A percentile compares a stretch with the other conserved stretches of the same genome.
phyloP scores from a whole-genome alignment of 2,113 vertebrate species.

The Lagenorhynchus albirostris region DNA sequence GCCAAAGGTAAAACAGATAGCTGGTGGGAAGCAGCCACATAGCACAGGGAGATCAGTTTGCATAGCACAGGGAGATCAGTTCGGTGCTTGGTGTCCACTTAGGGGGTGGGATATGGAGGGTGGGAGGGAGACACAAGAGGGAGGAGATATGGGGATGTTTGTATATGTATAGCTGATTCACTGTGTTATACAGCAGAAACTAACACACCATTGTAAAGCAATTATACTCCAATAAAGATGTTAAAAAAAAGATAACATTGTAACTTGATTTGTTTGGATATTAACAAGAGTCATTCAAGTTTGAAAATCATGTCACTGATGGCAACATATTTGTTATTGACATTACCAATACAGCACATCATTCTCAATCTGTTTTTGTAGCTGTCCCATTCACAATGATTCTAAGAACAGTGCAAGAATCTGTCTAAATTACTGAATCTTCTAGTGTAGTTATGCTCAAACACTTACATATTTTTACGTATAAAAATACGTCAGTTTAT shows the following conservation, averaged over 20 bases:
- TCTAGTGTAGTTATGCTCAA: neutral
- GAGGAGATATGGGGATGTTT: too few relatives aligned
- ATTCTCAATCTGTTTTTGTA: neutral
- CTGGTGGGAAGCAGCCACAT: too few relatives aligned
- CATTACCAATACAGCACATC: neutral
- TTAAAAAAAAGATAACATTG: neutral
- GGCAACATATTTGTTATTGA: neutral
- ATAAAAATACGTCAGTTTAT: neutral
- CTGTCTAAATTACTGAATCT: neutral
- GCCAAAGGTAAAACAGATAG: too few relatives aligned
- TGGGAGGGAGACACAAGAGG: too few relatives aligned
- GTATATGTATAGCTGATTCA: too few relatives aligned
- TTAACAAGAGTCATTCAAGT: neutral
- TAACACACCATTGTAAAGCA: too few relatives aligned
- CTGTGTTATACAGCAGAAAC: too few relatives aligned
- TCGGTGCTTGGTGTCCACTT: too few relatives aligned
- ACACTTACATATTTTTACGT: neutral
- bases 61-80: too few relatives aligned
- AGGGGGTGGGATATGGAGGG: too few relatives aligned
- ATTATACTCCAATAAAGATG: too few relatives aligned
- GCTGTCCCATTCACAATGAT: neutral
- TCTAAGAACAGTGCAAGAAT: neutral
- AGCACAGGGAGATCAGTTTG: too few relatives aligned
- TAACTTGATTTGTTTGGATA: neutral
- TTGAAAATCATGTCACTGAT: neutral